Base-by-base conservation (phyloP, 2,113 vertebrate genomes). In the Elgaria multicarinata region DNA sequence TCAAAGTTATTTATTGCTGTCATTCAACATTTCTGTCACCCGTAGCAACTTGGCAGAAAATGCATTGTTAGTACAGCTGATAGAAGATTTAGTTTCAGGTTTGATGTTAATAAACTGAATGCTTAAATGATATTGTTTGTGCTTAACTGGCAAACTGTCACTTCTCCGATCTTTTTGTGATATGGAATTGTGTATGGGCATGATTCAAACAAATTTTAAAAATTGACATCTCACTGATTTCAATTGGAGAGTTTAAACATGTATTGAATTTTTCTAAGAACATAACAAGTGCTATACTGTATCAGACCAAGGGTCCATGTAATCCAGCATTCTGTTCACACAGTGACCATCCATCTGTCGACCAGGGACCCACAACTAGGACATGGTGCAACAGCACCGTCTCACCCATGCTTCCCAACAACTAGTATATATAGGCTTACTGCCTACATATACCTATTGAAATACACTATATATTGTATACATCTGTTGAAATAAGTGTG, bases 1-100 rank as follows among this genome's bases (percentile, higher is more conserved):
- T 95, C 92, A 93, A 55, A 91, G 75, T 95, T 96, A 96, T 96
- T 96, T 97, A 97, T 96, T 96, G 93, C 96, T 95, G 91, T 96
- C 94, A 95, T 96, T 93, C 94, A 89, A 64, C 85, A 91, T 93
- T 95, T 95, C 94, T 96, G 95, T 90, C 86, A 95, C 90, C 71
- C 86, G 31, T 92, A 93, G 93, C 85, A 96, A 93, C 92, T 94
- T 95, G 92, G 93, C 91, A 95, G 92, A 96, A 96, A 95, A 90
- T 55, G 13, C 84, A 91, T 90, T 94, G 79, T 92, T 95, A 94
- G 86, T 91, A 93, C 90, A 96, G 86, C 94, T 95, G 94, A 96
- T 74, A 90, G 95, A 95, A 94, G 92, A 94, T 96, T 95, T 85
- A 82, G 88, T 96, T 97, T 96, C 92, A 94, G 88, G 91, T 93